Percentiles rank a stretch among this genome's conserved stretches.
These are phyloP conservation scores for Sorex araneus DNA, from an alignment of 2,113 vertebrate genomes.

Conservation along the genomic window DNA sequence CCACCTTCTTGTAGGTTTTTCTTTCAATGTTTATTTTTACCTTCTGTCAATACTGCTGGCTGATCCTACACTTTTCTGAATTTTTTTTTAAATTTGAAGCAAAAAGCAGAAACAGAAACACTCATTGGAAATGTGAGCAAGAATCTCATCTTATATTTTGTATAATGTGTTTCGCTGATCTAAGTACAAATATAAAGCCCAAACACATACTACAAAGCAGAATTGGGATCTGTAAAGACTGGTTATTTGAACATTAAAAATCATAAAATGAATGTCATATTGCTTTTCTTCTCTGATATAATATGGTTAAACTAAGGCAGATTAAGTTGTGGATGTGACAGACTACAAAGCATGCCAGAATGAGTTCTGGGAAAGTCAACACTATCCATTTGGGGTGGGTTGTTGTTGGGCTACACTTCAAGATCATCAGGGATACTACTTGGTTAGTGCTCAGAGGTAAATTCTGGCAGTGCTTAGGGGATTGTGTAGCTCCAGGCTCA, in stretches of 20 bases:
- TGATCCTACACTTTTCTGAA: constrained; percentile 42
- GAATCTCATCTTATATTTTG: not conserved
- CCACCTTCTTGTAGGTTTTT: not conserved
- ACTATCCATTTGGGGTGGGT: not conserved
- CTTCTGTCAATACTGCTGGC: constrained; percentile 43
- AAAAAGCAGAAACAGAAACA: not conserved
- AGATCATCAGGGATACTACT: not conserved
- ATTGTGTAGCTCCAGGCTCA: too few relatives aligned
- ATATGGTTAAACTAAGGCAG: not conserved
- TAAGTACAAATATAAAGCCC: not conserved
- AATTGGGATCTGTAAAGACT: not conserved
- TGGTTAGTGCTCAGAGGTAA: not conserved
- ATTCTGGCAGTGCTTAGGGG: too few relatives aligned
- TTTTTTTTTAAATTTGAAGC: constrained; percentile 60
- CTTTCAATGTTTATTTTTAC: constrained; percentile 24
- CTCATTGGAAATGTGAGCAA: not conserved
- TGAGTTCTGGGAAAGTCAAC: not conserved
- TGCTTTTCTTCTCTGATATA: not conserved
- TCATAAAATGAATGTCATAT: not conserved
- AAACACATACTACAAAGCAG: not conserved
- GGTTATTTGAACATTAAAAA: not conserved
- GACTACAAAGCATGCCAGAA: not conserved
- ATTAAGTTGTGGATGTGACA: not conserved
- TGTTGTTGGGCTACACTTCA: too few relatives aligned
- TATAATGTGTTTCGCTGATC: not conserved